Conservation (phyloP, 2,113 vertebrate species). For the Trogon melanurus region DNA sequence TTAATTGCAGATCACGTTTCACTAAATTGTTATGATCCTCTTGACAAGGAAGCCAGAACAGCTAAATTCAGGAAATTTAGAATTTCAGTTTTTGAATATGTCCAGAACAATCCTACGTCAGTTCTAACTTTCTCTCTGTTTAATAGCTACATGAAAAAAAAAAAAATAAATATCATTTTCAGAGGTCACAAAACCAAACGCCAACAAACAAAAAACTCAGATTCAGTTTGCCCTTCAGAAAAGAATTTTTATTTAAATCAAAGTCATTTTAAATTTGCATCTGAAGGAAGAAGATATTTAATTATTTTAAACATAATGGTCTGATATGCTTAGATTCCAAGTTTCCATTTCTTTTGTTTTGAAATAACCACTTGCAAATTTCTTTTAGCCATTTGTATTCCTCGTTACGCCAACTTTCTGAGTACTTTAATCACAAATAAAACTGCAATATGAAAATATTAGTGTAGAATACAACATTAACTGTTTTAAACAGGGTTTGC, state of each 20-base stretch:
- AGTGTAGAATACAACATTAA: fast-evolving
- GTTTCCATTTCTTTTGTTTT: background rate
- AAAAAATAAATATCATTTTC: background rate
- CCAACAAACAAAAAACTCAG: background rate
- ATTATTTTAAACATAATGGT: fast-evolving
- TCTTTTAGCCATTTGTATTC: background rate
- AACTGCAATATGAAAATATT: background rate
- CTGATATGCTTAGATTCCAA: background rate
- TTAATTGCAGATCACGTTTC: conserved; percentile 46
- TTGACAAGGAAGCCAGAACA: background rate
- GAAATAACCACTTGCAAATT: background rate
- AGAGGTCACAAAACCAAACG: background rate
- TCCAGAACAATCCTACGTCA: background rate
- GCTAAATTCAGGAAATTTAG: background rate
- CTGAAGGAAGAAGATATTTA: background rate
- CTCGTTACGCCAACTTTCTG: background rate
- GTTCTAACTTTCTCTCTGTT: background rate
- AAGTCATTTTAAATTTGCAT: background rate
- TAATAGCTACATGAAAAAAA: background rate
- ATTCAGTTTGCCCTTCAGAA: background rate
- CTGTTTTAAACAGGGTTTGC: background rate
- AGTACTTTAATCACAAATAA: background rate
- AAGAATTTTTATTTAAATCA: background rate
- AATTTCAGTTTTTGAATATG: background rate
- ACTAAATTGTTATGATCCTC: background rate